Evolutionary conservation across 2,888 invertebrate genomes (phyloP).

Genomic region (Dicycla oo): DNA sequence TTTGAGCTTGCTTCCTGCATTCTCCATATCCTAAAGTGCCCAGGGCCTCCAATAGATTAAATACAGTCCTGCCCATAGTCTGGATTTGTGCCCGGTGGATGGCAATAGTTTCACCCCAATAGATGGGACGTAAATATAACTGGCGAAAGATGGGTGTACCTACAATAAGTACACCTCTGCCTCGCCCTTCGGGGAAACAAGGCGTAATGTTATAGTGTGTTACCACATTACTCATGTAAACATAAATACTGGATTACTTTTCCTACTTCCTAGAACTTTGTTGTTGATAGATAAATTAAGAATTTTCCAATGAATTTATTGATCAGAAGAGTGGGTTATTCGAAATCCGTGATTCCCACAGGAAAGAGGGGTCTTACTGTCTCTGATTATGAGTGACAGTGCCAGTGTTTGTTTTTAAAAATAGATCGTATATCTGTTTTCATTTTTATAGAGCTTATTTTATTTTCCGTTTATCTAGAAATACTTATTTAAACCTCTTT

Average conservation of each 20-base stretch:
- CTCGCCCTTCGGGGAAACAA: too few relatives aligned
- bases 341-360: conserved; percentile 6
- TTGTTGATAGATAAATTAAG: not conserved
- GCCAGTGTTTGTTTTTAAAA: not conserved
- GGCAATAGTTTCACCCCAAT: not conserved
- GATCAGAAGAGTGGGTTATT: not conserved
- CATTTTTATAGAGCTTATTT: not conserved
- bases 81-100: too few relatives aligned
- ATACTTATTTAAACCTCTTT: not conserved
- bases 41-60: too few relatives aligned
- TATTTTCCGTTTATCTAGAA: not conserved
- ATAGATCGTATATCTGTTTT: not conserved
- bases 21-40: too few relatives aligned
- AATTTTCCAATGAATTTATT: not conserved
- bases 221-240: not conserved
- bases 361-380: not conserved
- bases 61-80: too few relatives aligned
- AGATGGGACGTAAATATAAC: not conserved
- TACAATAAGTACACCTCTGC: not conserved
- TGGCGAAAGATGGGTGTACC: not conserved
- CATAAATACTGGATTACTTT: not conserved
- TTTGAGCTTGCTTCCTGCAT: too few relatives aligned
- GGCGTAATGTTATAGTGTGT: not conserved
- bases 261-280: not conserved
- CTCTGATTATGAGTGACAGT: conserved; percentile 13